phyloP scores from a whole-genome alignment of 2,797 vertebrate genomes.

The Triplophysa bombifrons region DNA sequence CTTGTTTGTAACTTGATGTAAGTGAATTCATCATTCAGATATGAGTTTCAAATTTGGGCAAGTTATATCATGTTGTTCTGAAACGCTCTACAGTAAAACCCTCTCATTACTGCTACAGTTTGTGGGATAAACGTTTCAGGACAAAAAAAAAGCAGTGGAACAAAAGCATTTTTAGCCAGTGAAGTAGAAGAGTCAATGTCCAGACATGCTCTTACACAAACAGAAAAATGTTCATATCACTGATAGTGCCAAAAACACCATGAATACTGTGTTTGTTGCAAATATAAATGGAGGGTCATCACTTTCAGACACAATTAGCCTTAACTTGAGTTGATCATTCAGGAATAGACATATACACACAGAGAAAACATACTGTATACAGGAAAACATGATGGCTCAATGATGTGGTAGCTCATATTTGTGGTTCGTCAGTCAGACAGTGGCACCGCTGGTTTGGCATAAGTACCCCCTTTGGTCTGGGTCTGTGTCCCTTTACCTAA shows the following conservation, averaged over 20 bases:
- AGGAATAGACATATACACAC: slow-evolving; percentile 32
- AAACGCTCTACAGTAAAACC: slow-evolving; percentile 31
- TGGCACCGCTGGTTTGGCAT: slow-evolving; percentile 45
- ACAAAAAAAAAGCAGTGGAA: slow-evolving; percentile 20
- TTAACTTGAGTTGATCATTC: slow-evolving; percentile 18
- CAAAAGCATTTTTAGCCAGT: slow-evolving; percentile 49
- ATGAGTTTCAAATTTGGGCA: slow-evolving; percentile 44
- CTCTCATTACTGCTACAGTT: slow-evolving; percentile 43
- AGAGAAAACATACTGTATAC: slow-evolving; percentile 8
- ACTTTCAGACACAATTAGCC: neutral
- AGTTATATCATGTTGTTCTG: slow-evolving; percentile 44
- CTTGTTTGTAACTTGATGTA: neutral
- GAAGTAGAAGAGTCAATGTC: slow-evolving; percentile 49
- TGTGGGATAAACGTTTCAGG: slow-evolving; percentile 43
- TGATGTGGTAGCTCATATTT: slow-evolving; percentile 45
- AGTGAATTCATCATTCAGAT: slow-evolving; percentile 25
- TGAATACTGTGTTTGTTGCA: slow-evolving; percentile 16
- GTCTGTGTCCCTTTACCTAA: slow-evolving; percentile 20
- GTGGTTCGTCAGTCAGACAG: slow-evolving; percentile 47
- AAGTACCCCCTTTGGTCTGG: slow-evolving; percentile 42
- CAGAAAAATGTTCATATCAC: slow-evolving; percentile 14
- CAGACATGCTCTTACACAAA: slow-evolving; percentile 45
- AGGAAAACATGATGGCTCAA: slow-evolving; percentile 36
- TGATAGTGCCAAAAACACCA: slow-evolving; percentile 18
- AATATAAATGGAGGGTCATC: slow-evolving; percentile 24